These are phyloP conservation scores for Virgularia gustaviana DNA, from an alignment of 92 coral and sea anemone genomes.

Conservation along the genomic window DNA sequence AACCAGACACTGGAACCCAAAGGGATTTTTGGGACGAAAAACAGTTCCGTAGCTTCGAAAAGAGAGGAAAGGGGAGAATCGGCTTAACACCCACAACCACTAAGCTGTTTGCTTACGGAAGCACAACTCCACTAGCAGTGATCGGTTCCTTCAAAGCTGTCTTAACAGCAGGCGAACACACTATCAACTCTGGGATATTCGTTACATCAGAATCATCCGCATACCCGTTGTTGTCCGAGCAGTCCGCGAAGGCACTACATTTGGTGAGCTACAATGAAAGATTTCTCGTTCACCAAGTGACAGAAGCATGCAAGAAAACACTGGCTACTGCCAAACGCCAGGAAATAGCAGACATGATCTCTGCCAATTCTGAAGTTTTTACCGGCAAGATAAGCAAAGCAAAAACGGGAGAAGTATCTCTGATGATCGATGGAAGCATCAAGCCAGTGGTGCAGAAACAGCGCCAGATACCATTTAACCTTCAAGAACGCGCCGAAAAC, in stretches of 20 bases:
- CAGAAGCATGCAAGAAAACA: conserved; percentile 2
- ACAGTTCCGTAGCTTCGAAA: background rate
- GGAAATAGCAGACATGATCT: conserved; percentile 7
- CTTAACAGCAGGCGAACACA: conserved; percentile 30
- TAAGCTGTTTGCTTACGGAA: conserved; percentile 1
- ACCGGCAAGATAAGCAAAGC: conserved; percentile 8
- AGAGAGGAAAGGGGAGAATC: background rate
- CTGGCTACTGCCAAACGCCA: conserved; percentile 14
- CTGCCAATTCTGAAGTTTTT: conserved; percentile 1
- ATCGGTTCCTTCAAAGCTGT: conserved; percentile 8
- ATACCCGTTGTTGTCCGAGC: conserved; percentile 2
- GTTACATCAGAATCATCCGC: conserved; percentile 31
- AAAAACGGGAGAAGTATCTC: background rate
- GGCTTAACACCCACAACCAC: background rate
- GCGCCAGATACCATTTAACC: background rate
- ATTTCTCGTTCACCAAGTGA: conserved; percentile 9
- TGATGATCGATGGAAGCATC: background rate
- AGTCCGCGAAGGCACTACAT: background rate
- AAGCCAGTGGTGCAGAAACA: conserved; percentile 1
- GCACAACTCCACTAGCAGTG: conserved; percentile 5
- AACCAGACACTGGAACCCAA: conserved; percentile 24
- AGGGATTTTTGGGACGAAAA: conserved; percentile 11
- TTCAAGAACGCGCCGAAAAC: background rate
- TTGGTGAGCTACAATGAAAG: conserved; percentile 5
- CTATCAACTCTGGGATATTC: conserved; percentile 50